Evolutionary conservation across 2,113 vertebrate genomes (phyloP).

Genomic region (Rostratula benghalensis): DNA sequence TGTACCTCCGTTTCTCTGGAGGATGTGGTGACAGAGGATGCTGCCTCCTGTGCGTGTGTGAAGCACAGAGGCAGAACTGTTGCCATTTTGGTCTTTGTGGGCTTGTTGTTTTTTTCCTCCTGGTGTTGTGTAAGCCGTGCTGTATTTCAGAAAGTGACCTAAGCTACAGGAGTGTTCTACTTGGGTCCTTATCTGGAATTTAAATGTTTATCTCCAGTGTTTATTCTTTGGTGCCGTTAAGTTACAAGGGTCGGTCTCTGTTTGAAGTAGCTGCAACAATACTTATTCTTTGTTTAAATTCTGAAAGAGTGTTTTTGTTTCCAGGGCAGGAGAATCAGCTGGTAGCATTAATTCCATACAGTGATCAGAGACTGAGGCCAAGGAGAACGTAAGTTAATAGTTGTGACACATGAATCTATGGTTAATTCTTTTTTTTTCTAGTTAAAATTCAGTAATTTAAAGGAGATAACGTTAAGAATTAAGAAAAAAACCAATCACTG

Average conservation of each 20-base stretch:
- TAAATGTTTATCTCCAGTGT: not conserved
- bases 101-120: not conserved
- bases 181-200: not conserved
- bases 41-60: not conserved
- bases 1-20: not conserved
- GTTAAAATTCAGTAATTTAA: not conserved
- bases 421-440: not conserved
- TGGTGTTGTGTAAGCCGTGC: not conserved
- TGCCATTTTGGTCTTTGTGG: not conserved
- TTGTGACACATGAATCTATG: not conserved
- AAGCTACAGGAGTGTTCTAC: not conserved
- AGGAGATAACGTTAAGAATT: not conserved
- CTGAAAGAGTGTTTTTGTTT: constrained; percentile 49
- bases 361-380: constrained; percentile 91
- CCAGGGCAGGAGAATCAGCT: constrained; percentile 98
- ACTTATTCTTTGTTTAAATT: not conserved
- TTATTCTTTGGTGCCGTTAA: not conserved
- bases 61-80: not conserved
- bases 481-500: not conserved
- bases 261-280: not conserved
- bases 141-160: not conserved
- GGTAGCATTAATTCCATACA: constrained; percentile 97
- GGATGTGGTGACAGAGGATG: not conserved
- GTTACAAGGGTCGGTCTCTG: not conserved
- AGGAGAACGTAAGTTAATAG: constrained; percentile 90